phyloP scores from a whole-genome alignment of 1,140 invertebrate genomes.

The Triops cancriformis region DNA sequence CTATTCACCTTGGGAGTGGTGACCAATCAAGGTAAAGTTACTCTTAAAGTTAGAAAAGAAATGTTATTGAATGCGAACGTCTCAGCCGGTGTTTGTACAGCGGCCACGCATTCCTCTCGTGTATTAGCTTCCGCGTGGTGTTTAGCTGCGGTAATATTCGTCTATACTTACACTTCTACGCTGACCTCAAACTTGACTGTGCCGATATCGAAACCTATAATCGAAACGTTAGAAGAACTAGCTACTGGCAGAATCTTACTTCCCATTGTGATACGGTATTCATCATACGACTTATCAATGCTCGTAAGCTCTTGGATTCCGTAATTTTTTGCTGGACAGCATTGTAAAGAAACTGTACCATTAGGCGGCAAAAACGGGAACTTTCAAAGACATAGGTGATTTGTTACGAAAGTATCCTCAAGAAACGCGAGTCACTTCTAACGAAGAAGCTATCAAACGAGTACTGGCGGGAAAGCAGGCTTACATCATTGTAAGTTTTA shows the following conservation, averaged over 20 bases:
- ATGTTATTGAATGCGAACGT: no score
- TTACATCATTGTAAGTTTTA: constrained; percentile 10
- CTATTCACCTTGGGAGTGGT: background rate
- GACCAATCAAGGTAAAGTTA: background rate
- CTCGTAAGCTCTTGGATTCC: background rate
- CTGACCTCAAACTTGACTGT: constrained; percentile 11
- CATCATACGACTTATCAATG: background rate
- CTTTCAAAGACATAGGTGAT: background rate
- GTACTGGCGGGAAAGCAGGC: background rate
- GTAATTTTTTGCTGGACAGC: no score
- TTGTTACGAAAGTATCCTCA: background rate
- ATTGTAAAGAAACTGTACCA: background rate
- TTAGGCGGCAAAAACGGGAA: background rate
- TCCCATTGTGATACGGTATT: background rate
- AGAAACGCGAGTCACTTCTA: background rate
- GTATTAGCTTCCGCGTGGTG: constrained; percentile 16
- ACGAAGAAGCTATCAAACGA: background rate
- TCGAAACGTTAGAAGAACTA: constrained; percentile 16
- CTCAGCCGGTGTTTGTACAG: background rate
- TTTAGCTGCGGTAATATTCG: background rate
- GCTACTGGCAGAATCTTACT: background rate
- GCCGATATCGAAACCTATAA: background rate
- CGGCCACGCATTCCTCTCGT: background rate
- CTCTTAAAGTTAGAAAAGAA: no score
- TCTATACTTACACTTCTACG: constrained; percentile 11